Base-by-base conservation (phyloP, 1,140 invertebrate species). In the Plectrocnemia conspersa region DNA sequence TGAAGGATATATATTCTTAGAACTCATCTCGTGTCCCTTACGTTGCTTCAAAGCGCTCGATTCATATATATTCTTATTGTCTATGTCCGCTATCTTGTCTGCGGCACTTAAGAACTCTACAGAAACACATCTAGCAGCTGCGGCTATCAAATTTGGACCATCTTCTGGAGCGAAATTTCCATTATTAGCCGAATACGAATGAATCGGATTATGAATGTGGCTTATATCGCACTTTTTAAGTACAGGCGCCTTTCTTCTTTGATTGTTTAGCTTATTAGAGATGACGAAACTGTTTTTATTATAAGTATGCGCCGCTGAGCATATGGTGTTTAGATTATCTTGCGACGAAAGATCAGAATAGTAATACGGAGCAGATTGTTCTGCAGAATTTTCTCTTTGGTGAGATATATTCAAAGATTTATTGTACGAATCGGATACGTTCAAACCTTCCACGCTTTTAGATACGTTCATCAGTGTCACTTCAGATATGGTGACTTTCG, bases 341-440 rank as follows among this genome's bases (percentile, higher is more conserved):
- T 75, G 73, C 1, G 73, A 74, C 54, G 75, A 77, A n/a, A 91
- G 70, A 68, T 93, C 89, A 0, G 89, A 91, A 69, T 91, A 91
- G 64, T 93, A 92, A 65, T 92, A 91, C 0, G 89, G 89, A 11
- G 87, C 88, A 11, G 79, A 77, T 54, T 81, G 79, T 25, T 77
- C 78, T 16, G 76, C 66, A 22, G 74, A 76, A 65, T 72, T 76
- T 61, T 76, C 74, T 64, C 74, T 70, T 56, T 72, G 74, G 53
- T 76, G 74, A 64, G 72, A 71, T 44, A 70, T 67, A 27, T 65
- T 71, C 2, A 42, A 25, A 1, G 19, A 46, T 36, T 47, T 46
- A 11, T 11, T 9, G 32, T 36, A 21, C 15, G 7, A 13, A 33
- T 55, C 32, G 18, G 33, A 32, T 9, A 32, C 3, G n/a, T 22